These are phyloP conservation scores for Epicampocera succincta DNA, from an alignment of 2,888 invertebrate genomes.

Conservation along the genomic window DNA sequence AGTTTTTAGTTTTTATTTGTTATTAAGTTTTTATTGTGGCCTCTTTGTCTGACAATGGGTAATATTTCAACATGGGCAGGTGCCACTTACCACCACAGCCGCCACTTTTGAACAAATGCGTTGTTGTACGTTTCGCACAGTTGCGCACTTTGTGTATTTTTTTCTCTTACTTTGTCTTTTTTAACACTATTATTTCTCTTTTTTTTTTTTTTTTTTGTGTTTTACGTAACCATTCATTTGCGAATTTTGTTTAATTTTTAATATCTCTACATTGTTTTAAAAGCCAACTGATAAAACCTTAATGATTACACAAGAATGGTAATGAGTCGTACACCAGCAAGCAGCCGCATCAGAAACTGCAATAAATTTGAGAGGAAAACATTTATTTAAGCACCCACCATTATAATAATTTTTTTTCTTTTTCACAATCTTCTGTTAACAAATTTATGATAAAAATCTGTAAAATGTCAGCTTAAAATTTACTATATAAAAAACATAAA, in stretches of 20 bases:
- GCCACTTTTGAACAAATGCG: conserved; percentile 42
- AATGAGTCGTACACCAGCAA: conserved; percentile 58
- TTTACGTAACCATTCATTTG: conserved; percentile 56
- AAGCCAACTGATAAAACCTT: conserved; percentile 55
- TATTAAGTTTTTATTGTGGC: conserved; percentile 49
- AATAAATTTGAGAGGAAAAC: conserved; percentile 29
- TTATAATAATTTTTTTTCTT: conserved; percentile 28
- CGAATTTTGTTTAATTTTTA: conserved; percentile 34
- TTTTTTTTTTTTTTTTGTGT: conserved; percentile 30
- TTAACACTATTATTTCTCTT: too few species aligned
- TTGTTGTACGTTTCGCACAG: conserved; percentile 61
- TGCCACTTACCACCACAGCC: conserved; percentile 62
- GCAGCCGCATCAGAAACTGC: conserved; percentile 22
- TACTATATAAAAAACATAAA: too few species aligned
- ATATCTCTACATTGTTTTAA: conserved; percentile 58
- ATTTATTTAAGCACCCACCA: conserved; percentile 52
- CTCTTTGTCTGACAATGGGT: conserved; percentile 62
- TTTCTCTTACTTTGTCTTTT: conserved; percentile 2
- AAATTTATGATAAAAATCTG: conserved; percentile 42
- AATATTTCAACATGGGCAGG: conserved; percentile 64
- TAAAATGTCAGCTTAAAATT: conserved; percentile 10
- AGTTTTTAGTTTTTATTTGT: conserved; percentile 22
- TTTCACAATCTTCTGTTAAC: conserved; percentile 1
- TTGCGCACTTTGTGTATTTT: conserved; percentile 50
- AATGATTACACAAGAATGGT: conserved; percentile 66